Evolutionary conservation across 2,888 invertebrate genomes (phyloP), one percentile per base, ranked within the genome.

Genomic region (Cheilosia grossa): DNA sequence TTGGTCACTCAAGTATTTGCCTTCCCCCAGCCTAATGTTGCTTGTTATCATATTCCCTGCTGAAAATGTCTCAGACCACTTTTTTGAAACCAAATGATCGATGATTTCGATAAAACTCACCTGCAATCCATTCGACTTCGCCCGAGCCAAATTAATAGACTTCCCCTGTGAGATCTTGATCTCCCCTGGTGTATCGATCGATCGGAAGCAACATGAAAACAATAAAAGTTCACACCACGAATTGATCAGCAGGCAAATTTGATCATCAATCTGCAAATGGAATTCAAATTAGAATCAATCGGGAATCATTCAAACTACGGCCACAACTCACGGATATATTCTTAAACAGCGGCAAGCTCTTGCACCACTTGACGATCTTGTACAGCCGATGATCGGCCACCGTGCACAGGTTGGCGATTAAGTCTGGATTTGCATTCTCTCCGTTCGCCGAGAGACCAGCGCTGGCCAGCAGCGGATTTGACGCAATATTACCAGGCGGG

Each of bases 311-410:
- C 3, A 21, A 44, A 37, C 10, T 33, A 33, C 10, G 37, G 37
- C 37, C 13, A 30, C 54, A 37, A 92, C 94, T 93, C 89, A 97
- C 97, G 89, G 98, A 97, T 89, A 99, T 98, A 92, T 98, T 97
- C 91, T 98, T 98, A 91, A 99, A 99, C 30, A 99, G 94, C 17
- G 99, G 98, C 91, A 99, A 93, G 92, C 98, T 98, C 92, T 99
- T 97, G 93, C 98, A 98, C 99, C 99, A 99, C 91, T 98, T 98
- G 86, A 99, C 99, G 88, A 99, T 98, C 93, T 98, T 98, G 92
- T 98, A 99, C 19, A 99, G 94, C 59, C 98, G 94, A 92, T 98
- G 97, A 92, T 99, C 99, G 56, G 98, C 98, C 82, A 98, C 98
- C 91, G 97, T 97, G 93, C 97, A 98, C 89, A 98, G 93, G 92